Conservation (phyloP, 2,888 invertebrate genomes). For the Hermaeophaga mercurialis region DNA sequence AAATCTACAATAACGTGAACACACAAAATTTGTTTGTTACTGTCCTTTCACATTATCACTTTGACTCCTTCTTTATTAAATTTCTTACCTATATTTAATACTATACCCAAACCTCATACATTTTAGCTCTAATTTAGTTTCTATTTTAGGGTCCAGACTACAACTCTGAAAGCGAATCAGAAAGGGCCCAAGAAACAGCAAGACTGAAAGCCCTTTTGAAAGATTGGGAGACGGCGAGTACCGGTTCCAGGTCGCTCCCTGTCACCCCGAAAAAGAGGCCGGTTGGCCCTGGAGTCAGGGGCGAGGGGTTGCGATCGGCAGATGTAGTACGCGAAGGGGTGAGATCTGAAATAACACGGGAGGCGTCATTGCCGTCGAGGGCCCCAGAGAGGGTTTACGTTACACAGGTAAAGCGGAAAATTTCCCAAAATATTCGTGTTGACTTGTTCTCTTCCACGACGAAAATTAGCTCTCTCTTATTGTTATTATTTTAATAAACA, state of each 20-base stretch:
- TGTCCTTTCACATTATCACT: too few species aligned
- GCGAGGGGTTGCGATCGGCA: constrained; percentile 30
- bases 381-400: constrained; percentile 39
- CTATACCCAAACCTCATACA: too few species aligned
- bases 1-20: too few species aligned
- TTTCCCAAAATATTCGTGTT: not conserved
- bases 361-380: constrained; percentile 23
- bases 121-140: too few species aligned
- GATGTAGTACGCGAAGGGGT: constrained; percentile 19
- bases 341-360: constrained; percentile 27
- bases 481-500: too few species aligned
- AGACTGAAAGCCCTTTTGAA: constrained; percentile 71
- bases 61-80: too few species aligned
- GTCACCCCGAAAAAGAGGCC: constrained; percentile 59
- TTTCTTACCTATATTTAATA: too few species aligned
- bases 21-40: too few species aligned
- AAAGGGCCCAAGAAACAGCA: constrained; percentile 71
- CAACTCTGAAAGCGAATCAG: constrained; percentile 77
- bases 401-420: constrained; percentile 37
- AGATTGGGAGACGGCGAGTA: constrained; percentile 78
- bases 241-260: constrained; percentile 62
- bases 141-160: constrained; percentile 76
- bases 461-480: too few species aligned
- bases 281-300: not conserved
- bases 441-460: not conserved